Percentiles rank a stretch among this genome's conserved stretches.
Conservation (phyloP, 2,113 vertebrate species). For the Salvelinus alpinus region DNA sequence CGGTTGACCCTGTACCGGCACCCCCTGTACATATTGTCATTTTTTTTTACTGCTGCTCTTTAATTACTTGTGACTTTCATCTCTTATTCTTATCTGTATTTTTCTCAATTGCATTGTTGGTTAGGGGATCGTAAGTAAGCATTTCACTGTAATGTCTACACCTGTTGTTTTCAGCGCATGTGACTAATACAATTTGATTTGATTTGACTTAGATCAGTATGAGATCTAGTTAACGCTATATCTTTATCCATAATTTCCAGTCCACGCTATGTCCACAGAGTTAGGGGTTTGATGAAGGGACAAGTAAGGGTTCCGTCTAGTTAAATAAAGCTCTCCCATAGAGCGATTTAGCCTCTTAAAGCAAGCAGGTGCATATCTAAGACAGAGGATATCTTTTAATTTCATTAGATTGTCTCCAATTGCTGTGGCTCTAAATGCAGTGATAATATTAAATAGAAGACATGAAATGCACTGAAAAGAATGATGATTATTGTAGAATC, state of each 20-base stretch:
- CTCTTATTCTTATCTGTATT: too few relatives aligned
- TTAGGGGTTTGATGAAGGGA: constrained; percentile 17
- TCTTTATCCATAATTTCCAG: neutral
- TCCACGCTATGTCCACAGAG: neutral
- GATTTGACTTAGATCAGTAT: neutral
- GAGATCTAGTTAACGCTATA: neutral
- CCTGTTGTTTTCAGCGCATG: too few relatives aligned
- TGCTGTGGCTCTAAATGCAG: neutral
- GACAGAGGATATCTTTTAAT: neutral
- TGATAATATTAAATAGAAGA: neutral
- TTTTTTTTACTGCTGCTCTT: too few relatives aligned
- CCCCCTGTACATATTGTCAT: too few relatives aligned
- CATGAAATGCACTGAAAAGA: too few relatives aligned
- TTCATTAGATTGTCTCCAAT: neutral
- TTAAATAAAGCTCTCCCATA: constrained; percentile 31
- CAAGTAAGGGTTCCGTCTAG: constrained; percentile 43
- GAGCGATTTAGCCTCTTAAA: too few relatives aligned
- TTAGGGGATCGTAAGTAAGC: too few relatives aligned
- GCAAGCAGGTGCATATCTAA: neutral
- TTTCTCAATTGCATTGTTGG: too few relatives aligned
- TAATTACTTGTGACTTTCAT: too few relatives aligned
- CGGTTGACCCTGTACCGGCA: too few relatives aligned
- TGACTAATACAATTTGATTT: too few relatives aligned
- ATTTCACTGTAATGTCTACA: too few relatives aligned
- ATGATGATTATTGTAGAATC: neutral